Evolutionary conservation across 1,140 invertebrate species (phyloP), one percentile per base, ranked within the genome.

Genomic region (Stegodyphus dumicola): DNA sequence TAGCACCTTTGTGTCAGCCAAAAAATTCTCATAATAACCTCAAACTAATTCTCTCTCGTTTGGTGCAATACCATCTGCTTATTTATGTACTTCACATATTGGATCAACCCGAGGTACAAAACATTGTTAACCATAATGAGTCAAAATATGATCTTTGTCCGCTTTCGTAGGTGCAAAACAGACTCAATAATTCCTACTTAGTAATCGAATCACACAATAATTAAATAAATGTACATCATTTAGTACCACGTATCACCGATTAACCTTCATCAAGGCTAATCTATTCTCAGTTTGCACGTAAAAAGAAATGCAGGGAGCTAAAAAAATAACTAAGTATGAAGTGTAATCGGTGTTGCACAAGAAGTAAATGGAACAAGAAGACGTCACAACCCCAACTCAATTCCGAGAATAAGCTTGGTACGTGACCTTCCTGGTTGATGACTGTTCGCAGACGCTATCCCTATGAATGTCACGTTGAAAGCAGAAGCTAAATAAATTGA

Each of bases 341-440:
- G 52, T 75, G 73, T 75, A 75, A 75, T 75, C 73, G 73, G 52
- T 53, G 73, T 56, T 75, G 53, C 73, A 51, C 18, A 49, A 18
- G 7, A 53, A 75, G 73, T 54, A 75, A 75, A 75, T 75, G 73
- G 73, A 75, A 33, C 48, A 51, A 60, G 54, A 11, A 56, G 52
- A 75, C 73, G 73, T 75, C 73, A 75, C 54, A 75, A 60, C 52
- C 73, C 54, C 73, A 75, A 75, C 73, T 75, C 73, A 17, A 75
- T 75, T 75, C 73, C 53, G 15, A 18, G 52, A 60, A 54, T 54
- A 75, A 53, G 54, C 18, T 18, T 18, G 54, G 18, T 60, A 75
- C 73, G 73, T 75, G 73, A 75, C 54, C 52, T 18, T 53, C 54
- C 54, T 56, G 52, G 48, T 75, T 75, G 73, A 75, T 75, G 73